Conservation (phyloP, 2,113 vertebrate genomes). For the Oncorhynchus clarkii region DNA sequence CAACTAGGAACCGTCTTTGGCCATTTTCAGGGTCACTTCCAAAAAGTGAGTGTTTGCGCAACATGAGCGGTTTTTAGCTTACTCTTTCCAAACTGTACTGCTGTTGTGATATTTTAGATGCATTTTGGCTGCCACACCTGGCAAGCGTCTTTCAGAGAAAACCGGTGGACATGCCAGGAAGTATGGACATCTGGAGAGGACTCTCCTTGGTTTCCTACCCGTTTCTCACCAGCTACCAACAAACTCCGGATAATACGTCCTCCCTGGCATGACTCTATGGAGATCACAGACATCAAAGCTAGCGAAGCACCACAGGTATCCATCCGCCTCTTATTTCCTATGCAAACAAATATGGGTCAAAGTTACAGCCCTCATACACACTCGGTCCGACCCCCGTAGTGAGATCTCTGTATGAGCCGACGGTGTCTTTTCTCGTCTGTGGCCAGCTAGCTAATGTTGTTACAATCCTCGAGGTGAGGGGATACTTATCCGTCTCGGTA, state of each 20-base stretch:
- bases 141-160: not conserved
- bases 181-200: not conserved
- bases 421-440: no score
- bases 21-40: not conserved
- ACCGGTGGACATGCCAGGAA: not conserved
- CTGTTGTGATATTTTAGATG: not conserved
- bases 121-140: not conserved
- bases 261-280: conserved; percentile 3
- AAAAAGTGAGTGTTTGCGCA: not conserved
- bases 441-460: no score
- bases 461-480: no score
- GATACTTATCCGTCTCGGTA: no score
- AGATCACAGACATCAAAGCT: conserved; percentile 25
- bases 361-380: no score
- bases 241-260: not conserved
- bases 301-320: not conserved
- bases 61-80: not conserved
- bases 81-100: not conserved
- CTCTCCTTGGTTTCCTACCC: no score
- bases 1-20: no score
- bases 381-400: no score
- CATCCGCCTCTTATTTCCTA: not conserved
- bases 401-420: no score
- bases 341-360: no score
- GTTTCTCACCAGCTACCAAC: conserved; percentile 3